phyloP scores from a whole-genome alignment of 2,113 vertebrate genomes.

The Sylvietta virens region DNA sequence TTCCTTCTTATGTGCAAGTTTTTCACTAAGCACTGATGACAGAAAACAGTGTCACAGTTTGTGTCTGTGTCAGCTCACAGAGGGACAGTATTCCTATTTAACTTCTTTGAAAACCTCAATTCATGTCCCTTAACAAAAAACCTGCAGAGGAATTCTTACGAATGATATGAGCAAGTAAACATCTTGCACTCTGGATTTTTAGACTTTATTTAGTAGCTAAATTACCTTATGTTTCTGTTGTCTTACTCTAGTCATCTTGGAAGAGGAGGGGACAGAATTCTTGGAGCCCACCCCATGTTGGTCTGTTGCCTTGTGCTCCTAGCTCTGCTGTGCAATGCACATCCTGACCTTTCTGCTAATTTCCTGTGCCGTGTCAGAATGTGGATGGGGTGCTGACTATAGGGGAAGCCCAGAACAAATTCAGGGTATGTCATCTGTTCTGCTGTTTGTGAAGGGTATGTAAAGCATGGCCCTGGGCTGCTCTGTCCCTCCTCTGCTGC shows the following conservation, averaged over 20 bases:
- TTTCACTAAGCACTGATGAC: background rate
- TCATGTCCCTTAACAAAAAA: background rate
- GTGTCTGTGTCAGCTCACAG: background rate
- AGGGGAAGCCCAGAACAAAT: background rate
- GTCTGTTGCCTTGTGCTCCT: background rate
- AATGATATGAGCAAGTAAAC: background rate
- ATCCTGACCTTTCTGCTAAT: background rate
- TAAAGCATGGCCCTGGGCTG: background rate
- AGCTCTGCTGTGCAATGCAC: background rate
- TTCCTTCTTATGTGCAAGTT: background rate
- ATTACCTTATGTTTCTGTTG: background rate
- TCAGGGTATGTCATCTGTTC: background rate
- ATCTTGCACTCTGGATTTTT: background rate
- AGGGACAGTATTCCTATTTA: background rate
- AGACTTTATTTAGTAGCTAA: background rate
- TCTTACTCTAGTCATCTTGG: background rate
- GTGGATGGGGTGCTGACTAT: background rate
- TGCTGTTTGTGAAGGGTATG: background rate
- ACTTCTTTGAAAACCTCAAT: background rate
- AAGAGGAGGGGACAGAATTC: background rate
- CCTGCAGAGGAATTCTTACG: background rate
- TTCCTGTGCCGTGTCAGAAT: background rate
- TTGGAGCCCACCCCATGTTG: accelerated
- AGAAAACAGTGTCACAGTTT: background rate
- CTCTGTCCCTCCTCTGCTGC: background rate